Conservation (phyloP, 2,888 invertebrate species). For the Eumerus sabulonum region DNA sequence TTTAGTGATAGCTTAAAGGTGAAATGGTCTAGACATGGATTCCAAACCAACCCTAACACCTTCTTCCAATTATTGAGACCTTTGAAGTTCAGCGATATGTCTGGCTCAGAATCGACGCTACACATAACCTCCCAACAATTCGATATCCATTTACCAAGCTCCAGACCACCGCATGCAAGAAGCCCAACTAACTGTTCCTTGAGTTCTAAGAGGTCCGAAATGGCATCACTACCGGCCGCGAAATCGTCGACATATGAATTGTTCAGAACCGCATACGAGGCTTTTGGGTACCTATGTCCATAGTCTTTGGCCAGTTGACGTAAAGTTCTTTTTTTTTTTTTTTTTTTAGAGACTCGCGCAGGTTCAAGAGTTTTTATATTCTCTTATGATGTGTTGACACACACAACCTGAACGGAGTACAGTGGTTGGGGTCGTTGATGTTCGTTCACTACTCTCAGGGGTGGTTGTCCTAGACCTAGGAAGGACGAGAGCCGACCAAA, state of each 20-base stretch:
- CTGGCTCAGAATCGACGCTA: not conserved
- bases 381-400: too few relatives aligned
- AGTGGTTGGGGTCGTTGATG: too few relatives aligned
- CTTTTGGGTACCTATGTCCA: not conserved
- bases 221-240: not conserved
- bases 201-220: not conserved
- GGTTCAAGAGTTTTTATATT: too few relatives aligned
- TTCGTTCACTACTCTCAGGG: too few relatives aligned
- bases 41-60: constrained; percentile 13
- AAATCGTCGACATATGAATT: constrained; percentile 4
- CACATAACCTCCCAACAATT: not conserved
- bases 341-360: too few relatives aligned
- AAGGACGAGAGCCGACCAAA: too few relatives aligned
- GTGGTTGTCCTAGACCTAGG: too few relatives aligned
- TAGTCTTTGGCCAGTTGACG: not conserved
- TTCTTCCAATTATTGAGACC: constrained; percentile 19
- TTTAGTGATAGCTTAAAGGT: constrained; percentile 1
- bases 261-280: constrained; percentile 1
- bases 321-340: too few relatives aligned
- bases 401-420: too few relatives aligned
- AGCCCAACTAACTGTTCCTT: not conserved
- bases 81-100: constrained; percentile 8
- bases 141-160: not conserved
- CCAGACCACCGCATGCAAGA: not conserved
- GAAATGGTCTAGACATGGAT: constrained; percentile 10